Evolutionary conservation across 2,888 invertebrate genomes (phyloP).

Genomic region (Griposia aprilina): DNA sequence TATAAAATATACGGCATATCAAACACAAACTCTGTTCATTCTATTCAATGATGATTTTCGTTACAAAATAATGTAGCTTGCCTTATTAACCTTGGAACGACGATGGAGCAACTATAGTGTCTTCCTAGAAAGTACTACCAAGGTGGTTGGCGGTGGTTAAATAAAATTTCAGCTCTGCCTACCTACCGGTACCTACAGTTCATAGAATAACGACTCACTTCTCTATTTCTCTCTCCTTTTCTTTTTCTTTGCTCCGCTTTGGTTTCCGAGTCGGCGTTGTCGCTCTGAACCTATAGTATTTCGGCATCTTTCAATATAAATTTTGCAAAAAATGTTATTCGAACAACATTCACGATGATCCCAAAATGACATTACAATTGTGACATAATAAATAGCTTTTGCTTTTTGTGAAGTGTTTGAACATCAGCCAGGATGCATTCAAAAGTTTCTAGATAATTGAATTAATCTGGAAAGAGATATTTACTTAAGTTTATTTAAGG

Average conservation of each 20-base stretch:
- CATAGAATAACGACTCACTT: constrained; percentile 66
- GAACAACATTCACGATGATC: constrained; percentile 58
- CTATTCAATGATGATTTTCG: not conserved
- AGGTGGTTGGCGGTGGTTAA: not conserved
- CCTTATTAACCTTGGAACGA: not conserved
- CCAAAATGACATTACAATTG: constrained; percentile 72
- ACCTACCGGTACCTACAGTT: not conserved
- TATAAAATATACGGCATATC: not conserved
- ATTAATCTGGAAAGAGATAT: no score
- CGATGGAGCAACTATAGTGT: not conserved
- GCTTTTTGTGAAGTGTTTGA: not conserved
- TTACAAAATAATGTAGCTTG: not conserved
- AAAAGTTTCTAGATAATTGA: not conserved
- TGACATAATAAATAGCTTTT: constrained; percentile 50
- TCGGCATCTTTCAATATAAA: constrained; percentile 85
- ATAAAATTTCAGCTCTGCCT: not conserved
- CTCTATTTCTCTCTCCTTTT: constrained; percentile 76
- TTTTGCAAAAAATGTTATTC: constrained; percentile 77
- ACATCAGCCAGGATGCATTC: constrained; percentile 34
- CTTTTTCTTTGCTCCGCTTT: constrained; percentile 77
- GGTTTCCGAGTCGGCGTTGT: constrained; percentile 82
- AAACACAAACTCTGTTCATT: not conserved
- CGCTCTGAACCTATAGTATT: constrained; percentile 86
- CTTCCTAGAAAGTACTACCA: not conserved
- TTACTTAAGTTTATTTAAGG: no score